Base-by-base conservation (phyloP, 2,113 vertebrate species). In the Plotosus lineatus region DNA sequence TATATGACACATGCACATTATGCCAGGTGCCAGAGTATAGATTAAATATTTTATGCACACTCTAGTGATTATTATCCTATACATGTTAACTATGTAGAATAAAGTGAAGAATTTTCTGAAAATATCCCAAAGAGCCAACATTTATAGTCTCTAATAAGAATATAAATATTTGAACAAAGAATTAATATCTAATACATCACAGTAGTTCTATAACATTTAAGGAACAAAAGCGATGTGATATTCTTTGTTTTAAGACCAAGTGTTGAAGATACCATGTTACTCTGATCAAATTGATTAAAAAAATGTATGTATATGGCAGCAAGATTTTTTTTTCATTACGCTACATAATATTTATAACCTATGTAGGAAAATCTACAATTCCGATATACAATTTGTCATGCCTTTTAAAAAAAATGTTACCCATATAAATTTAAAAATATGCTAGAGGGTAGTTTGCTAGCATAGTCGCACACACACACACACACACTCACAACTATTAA, bases 231-330 rank as follows among this genome's bases (percentile, higher is more conserved):
- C 82, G 80, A 84, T n/a, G 3, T 68, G 36, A 83, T 85, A 88
- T 73, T 66, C 44, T 76, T 38, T 74, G 82, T 73, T 66, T 83
- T 77, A 87, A 84, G 72, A 66, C 79, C 63, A 78, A 84, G 84
- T 87, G 82, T 86, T 73, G 76, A 84, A 87, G 81, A 88, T 86
- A 84, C 82, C 73, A 80, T 79, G 74, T 86, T 75, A 86, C 84
- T 89, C 91, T 90, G n/a, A n/a, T n/a, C n/a, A n/a, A n/a, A 91
- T 91, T 90, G 77, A 91, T 92, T 92, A 86, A 89, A 82, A 36
- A 63, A 68, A 86, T 85, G 86, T n/a, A n/a, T n/a, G n/a, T n/a
- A n/a, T n/a, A n/a, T n/a, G 77, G 84, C 36, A 36, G 88, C 78
- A 75, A 83, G 81, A 87, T 87, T 75, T 82, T 51, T 79, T 79